A percentile compares a stretch with the other conserved stretches of the same genome.
phyloP scores from a whole-genome alignment of 2,888 invertebrate genomes.

The Nesidiocoris tenuis region DNA sequence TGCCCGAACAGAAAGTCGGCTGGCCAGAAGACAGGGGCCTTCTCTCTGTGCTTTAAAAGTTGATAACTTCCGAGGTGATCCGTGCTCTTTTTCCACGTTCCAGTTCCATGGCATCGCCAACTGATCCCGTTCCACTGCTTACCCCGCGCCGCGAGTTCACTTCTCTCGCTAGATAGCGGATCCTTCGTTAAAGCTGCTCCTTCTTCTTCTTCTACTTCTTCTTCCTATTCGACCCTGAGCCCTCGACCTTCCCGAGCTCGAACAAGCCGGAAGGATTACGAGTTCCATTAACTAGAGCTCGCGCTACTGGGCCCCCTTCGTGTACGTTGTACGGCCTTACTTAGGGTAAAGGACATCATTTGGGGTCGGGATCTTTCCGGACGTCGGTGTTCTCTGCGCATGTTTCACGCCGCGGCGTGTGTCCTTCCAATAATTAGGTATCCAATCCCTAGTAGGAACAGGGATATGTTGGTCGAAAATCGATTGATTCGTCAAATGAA shows the following conservation, averaged over 20 bases:
- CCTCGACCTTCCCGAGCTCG: background rate
- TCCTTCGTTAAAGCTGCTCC: background rate
- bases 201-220: too few relatives aligned
- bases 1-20: background rate
- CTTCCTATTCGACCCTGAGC: background rate
- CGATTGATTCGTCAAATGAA: too few relatives aligned
- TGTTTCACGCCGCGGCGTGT: too few relatives aligned
- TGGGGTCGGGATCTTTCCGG: too few relatives aligned
- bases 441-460: too few relatives aligned
- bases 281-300: background rate
- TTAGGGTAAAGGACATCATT: too few relatives aligned
- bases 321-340: too few relatives aligned
- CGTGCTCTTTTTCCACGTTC: background rate
- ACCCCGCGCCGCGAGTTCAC: background rate
- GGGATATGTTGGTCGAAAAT: too few relatives aligned
- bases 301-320: background rate
- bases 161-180: background rate
- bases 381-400: too few relatives aligned
- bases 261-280: background rate
- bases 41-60: background rate
- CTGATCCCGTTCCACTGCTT: background rate
- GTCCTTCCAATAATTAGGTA: too few relatives aligned
- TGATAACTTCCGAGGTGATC: background rate
- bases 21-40: background rate
- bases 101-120: too few relatives aligned